Percentiles rank a stretch among this genome's conserved stretches.
These are phyloP conservation scores for Ophiodon elongatus DNA, from an alignment of 2,113 vertebrate species.

Conservation along the genomic window DNA sequence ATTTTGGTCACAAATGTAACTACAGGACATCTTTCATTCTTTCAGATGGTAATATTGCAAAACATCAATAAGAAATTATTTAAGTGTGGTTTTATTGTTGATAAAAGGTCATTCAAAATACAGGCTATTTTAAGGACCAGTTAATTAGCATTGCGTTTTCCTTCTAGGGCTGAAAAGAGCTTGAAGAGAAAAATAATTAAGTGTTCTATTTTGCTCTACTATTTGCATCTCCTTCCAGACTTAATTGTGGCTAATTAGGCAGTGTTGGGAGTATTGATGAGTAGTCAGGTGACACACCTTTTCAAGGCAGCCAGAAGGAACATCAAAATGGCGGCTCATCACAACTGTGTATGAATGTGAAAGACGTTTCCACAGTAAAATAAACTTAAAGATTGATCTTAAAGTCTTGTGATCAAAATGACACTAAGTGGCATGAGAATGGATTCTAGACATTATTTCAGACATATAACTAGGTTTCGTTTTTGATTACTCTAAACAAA, in stretches of 20 bases:
- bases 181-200: conserved; percentile 66
- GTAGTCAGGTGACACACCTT: conserved; percentile 53
- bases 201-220: conserved; percentile 54
- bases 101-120: conserved; percentile 26
- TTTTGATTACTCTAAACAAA: not conserved
- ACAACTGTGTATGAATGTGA: not conserved
- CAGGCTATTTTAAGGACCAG: conserved; percentile 32
- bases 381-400: not conserved
- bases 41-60: not conserved
- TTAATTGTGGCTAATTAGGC: conserved; percentile 70
- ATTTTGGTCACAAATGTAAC: not conserved
- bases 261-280: conserved; percentile 58
- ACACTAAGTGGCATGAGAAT: not conserved
- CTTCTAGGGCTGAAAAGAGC: conserved; percentile 44
- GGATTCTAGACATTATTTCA: not conserved
- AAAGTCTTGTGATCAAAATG: not conserved
- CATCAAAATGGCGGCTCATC: conserved; percentile 35
- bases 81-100: not conserved
- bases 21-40: not conserved
- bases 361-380: not conserved
- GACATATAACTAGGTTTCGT: not conserved
- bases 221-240: conserved; percentile 60
- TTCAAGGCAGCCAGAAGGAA: conserved; percentile 17
- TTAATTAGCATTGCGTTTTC: conserved; percentile 57
- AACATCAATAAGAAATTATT: not conserved